Percentiles rank a stretch among this genome's conserved stretches.
phyloP scores from a whole-genome alignment of 2,888 invertebrate species.

The Arctia plantaginis region DNA sequence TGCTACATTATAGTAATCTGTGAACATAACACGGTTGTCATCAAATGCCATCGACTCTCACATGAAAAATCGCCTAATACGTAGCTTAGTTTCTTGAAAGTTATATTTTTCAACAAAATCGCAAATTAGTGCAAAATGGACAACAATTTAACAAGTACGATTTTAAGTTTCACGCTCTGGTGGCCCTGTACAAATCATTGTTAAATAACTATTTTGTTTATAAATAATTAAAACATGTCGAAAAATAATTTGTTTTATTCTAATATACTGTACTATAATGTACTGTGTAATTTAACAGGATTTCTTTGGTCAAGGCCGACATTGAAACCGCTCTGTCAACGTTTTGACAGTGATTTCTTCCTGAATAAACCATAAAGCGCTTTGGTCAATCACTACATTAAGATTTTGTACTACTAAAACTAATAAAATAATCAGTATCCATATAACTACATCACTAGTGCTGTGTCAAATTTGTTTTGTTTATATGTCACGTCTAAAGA shows the following conservation, averaged over 20 bases:
- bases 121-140: neutral
- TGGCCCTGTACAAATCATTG: neutral
- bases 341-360: neutral
- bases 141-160: neutral
- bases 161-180: neutral
- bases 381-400: conserved; percentile 39
- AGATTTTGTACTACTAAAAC: neutral
- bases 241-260: neutral
- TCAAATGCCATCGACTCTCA: neutral
- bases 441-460: conserved; percentile 36
- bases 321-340: neutral
- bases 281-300: too few relatives aligned
- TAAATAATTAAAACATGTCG: neutral
- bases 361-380: neutral
- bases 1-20: too few relatives aligned
- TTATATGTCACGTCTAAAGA: conserved; percentile 73
- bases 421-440: neutral
- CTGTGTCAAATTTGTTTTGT: conserved; percentile 64
- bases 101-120: neutral
- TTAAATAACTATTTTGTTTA: neutral
- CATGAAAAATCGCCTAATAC: neutral
- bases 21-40: neutral
- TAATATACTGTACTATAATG: too few relatives aligned
- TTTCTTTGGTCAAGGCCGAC: too few relatives aligned
- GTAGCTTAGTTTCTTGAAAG: neutral